Base-by-base conservation (phyloP, 2,113 vertebrate genomes). In the Gallinago jamesoni region DNA sequence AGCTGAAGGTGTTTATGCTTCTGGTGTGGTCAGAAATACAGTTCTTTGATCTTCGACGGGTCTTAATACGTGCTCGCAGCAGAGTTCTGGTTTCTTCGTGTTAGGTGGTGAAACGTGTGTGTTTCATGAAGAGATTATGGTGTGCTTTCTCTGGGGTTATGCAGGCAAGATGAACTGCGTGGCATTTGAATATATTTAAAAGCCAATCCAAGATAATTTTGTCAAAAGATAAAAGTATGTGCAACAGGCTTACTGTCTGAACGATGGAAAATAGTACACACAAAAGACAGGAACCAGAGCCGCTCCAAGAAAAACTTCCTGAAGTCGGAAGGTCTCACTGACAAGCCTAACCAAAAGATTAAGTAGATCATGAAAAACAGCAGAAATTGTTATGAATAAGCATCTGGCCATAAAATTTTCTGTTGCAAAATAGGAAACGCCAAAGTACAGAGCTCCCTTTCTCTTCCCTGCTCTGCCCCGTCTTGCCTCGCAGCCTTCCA, bases 61-160 rank as follows among this genome's bases (percentile, higher is more conserved):
- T 30, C 37, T 10, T 15, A 21, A 24, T 41, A 15, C 0, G 2
- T 3, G 6, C 43, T n/a, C 5, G 0, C n/a, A 25, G 48, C 33
- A 41, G 43, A 39, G 69, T 53, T 43, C 48, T 52, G 10, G 9
- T 43, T 68, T 56, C 41, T 1, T 4, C 1, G 7, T 20, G 10
- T 20, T 52, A 25, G 0, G 14, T 31, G 37, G 60, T 23, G 68
- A 53, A 30, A 35, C 18, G 20, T 21, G 9, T 1, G 9, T 13
- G 12, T 20, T 69, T 24, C 2, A 4, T 37, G 57, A 43, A 55
- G 53, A 62, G 50, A 12, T 33, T 3, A 6, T 9, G 9, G n/a
- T 0, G 1, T 24, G 52, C 21, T 1, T 37, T 13, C 77, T 47
- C n/a, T 5, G 4, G 45, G 10, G 59, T 17, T 31, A 4, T 0